Evolutionary conservation across 2,113 vertebrate genomes (phyloP).

Genomic region (Halichoerus grypus): DNA sequence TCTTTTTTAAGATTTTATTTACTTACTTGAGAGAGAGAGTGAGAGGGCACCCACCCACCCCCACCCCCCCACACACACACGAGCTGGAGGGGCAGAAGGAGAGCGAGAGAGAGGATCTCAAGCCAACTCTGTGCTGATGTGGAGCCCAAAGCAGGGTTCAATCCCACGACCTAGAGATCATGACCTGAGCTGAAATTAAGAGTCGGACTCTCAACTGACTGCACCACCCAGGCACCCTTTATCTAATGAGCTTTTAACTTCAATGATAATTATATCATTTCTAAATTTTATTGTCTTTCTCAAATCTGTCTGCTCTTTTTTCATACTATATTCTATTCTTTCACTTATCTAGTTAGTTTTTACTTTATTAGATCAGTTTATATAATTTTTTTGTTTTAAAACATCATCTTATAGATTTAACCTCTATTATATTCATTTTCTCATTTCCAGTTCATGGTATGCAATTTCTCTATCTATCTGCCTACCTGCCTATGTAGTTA

Average conservation of each 20-base stretch:
- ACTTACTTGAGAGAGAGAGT: not conserved
- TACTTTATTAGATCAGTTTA: not conserved
- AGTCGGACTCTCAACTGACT: not conserved
- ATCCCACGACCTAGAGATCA: no score
- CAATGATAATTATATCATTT: not conserved
- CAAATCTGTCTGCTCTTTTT: not conserved
- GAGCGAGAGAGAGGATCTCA: not conserved
- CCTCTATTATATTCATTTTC: slow-evolving; percentile 26
- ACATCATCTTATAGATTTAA: not conserved
- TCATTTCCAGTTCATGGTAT: not conserved
- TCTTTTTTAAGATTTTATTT: not conserved
- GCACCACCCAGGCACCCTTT: not conserved
- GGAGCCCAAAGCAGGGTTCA: not conserved
- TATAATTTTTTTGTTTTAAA: slow-evolving; percentile 5
- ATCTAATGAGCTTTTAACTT: not conserved
- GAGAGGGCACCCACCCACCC: not conserved
- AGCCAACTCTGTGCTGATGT: not conserved
- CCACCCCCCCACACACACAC: not conserved
- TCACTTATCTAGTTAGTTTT: not conserved
- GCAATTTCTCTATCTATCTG: not conserved
- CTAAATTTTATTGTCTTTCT: not conserved
- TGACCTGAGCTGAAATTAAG: no score
- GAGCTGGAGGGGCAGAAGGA: not conserved
- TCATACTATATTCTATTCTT: not conserved
- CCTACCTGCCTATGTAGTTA: not conserved